Percentiles rank a stretch among this genome's conserved stretches.
These are phyloP conservation scores for Apis dorsata DNA, from an alignment of 1,140 invertebrate genomes.

Conservation along the genomic window DNA sequence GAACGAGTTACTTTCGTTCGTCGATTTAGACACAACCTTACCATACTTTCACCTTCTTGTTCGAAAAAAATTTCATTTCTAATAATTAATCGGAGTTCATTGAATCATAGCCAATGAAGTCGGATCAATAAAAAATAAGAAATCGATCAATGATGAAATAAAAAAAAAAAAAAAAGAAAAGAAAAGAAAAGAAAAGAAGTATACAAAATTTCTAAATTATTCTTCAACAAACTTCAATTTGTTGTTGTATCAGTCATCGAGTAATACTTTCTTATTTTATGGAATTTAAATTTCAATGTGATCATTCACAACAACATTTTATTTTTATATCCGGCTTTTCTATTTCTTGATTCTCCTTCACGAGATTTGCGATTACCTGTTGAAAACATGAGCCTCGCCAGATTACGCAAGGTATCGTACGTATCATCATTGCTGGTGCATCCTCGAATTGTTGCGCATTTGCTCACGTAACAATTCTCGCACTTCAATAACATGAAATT, in stretches of 20 bases:
- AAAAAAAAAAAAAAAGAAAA: not conserved
- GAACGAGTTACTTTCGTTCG: conserved; percentile 28
- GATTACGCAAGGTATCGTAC: conserved; percentile 53
- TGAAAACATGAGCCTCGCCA: conserved; percentile 42
- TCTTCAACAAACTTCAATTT: not conserved
- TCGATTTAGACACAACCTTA: not conserved
- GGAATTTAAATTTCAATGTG: conserved; percentile 22
- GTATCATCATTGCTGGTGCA: not conserved
- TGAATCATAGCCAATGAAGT: not conserved
- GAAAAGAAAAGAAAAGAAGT: not conserved
- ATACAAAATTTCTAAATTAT: not conserved
- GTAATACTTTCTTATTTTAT: too few relatives aligned
- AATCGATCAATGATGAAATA: not conserved
- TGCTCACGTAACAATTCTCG: not conserved
- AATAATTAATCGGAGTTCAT: not conserved
- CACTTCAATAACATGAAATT: not conserved
- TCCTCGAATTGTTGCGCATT: conserved; percentile 17
- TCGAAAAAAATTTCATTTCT: not conserved
- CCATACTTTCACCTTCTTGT: conserved; percentile 24
- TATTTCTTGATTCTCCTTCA: not conserved
- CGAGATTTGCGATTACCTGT: not conserved
- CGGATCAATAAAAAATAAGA: not conserved
- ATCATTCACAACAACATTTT: not conserved
- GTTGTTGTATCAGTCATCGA: too few relatives aligned
- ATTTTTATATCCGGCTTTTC: not conserved